These are phyloP conservation scores for Eupithecia abbreviata DNA, from an alignment of 2,888 invertebrate genomes.

Conservation along the genomic window DNA sequence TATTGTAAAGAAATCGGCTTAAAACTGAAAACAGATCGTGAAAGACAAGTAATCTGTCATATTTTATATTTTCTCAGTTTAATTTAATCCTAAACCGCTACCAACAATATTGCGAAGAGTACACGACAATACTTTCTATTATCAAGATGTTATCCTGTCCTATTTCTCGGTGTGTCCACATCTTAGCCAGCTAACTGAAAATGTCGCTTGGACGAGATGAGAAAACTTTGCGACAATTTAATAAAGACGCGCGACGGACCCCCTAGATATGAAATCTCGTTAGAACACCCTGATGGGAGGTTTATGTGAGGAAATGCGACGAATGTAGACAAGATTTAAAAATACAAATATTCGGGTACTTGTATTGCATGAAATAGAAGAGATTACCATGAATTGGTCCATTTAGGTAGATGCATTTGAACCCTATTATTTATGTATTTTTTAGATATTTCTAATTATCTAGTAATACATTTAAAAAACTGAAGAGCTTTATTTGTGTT, in stretches of 20 bases:
- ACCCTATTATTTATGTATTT: too few relatives aligned
- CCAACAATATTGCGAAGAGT: background rate
- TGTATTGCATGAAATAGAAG: background rate
- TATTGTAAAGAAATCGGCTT: background rate
- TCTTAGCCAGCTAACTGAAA: conserved; percentile 52
- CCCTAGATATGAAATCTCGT: conserved; percentile 33
- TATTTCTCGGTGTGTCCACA: conserved; percentile 22
- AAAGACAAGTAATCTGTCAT: background rate
- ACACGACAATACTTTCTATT: background rate
- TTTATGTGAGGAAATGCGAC: conserved; percentile 7
- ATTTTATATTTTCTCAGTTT: background rate
- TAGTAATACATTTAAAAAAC: too few relatives aligned
- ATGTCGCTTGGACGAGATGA: conserved; percentile 38
- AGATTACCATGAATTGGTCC: background rate
- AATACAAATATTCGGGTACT: background rate
- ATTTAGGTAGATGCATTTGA: background rate
- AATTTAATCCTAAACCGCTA: background rate
- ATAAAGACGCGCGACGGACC: conserved; percentile 36
- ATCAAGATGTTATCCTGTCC: background rate
- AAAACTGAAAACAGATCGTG: background rate
- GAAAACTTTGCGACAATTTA: conserved; percentile 44
- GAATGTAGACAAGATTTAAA: background rate
- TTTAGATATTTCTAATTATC: too few relatives aligned
- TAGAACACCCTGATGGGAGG: conserved; percentile 27
- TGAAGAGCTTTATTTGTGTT: too few relatives aligned